A percentile compares a stretch with the other conserved stretches of the same genome.
Evolutionary conservation across 2,113 vertebrate genomes (phyloP).

Genomic region (Oryzias melastigma): DNA sequence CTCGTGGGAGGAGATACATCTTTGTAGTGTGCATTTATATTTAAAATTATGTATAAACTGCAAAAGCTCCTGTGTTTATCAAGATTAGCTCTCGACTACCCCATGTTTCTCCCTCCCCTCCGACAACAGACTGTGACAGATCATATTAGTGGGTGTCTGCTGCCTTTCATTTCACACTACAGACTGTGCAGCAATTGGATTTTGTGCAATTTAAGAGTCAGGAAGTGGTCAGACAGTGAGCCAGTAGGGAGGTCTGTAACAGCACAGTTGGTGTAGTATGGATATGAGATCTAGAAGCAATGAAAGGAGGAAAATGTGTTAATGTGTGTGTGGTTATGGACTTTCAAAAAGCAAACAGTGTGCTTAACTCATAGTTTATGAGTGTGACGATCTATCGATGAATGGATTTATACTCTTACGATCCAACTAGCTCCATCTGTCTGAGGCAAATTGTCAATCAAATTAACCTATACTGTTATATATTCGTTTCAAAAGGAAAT

Average conservation of each 20-base stretch:
- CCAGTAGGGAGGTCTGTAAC: slow-evolving; percentile 25
- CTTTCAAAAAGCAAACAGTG: slow-evolving; percentile 7
- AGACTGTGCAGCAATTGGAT: slow-evolving; percentile 46
- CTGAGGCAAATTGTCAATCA: too few relatives aligned
- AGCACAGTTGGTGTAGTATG: slow-evolving; percentile 17
- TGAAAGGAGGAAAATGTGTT: slow-evolving; percentile 11
- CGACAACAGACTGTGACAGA: slow-evolving; percentile 61
- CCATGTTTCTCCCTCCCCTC: slow-evolving; percentile 42
- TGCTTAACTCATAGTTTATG: slow-evolving; percentile 18
- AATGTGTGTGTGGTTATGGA: slow-evolving; percentile 5
- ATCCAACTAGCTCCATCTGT: too few relatives aligned
- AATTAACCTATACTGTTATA: too few relatives aligned
- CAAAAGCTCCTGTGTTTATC: slow-evolving; percentile 64
- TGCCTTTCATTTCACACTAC: slow-evolving; percentile 62
- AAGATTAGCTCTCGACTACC: slow-evolving; percentile 49
- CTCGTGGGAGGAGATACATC: slow-evolving; percentile 47
- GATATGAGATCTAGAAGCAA: slow-evolving; percentile 44
- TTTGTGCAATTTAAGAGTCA: slow-evolving; percentile 54
- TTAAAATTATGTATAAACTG: slow-evolving; percentile 57
- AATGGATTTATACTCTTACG: too few relatives aligned
- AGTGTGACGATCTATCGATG: too few relatives aligned
- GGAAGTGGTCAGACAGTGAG: slow-evolving; percentile 54
- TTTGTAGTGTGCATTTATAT: slow-evolving; percentile 62
- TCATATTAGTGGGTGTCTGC: slow-evolving; percentile 63
- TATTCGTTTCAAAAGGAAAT: too few relatives aligned